These are phyloP conservation scores for Gandaritis pyraliata DNA, from an alignment of 2,888 invertebrate species.

Conservation along the genomic window DNA sequence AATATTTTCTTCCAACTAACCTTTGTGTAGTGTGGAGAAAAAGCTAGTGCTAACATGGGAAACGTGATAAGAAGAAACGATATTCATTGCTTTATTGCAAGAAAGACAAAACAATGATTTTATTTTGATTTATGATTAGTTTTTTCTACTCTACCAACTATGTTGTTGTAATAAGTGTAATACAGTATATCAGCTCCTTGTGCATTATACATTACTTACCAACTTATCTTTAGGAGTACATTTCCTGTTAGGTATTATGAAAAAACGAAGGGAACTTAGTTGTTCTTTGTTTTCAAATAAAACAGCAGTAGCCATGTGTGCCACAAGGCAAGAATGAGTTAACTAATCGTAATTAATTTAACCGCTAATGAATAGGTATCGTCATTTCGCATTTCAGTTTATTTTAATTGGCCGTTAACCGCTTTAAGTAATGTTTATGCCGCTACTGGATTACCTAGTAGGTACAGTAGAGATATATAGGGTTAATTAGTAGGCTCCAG, in stretches of 20 bases:
- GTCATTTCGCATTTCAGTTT: constrained; percentile 37
- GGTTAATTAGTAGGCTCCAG: not conserved
- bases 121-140: too few species aligned
- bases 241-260: constrained; percentile 15
- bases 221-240: constrained; percentile 7
- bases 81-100: too few species aligned
- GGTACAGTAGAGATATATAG: not conserved
- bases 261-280: constrained; percentile 3
- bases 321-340: constrained; percentile 32
- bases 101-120: too few species aligned
- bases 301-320: constrained; percentile 15
- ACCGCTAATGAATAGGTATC: constrained; percentile 36
- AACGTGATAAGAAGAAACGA: too few species aligned
- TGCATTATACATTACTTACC: not conserved
- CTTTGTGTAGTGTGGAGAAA: too few species aligned
- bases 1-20: too few species aligned
- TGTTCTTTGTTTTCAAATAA: constrained; percentile 19
- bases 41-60: too few species aligned
- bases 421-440: constrained; percentile 30
- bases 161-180: not conserved
- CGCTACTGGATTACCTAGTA: constrained; percentile 17
- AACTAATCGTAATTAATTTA: constrained; percentile 37
- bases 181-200: not conserved
- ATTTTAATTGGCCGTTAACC: constrained; percentile 38
- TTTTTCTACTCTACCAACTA: too few species aligned